Evolutionary conservation across 2,888 invertebrate species (phyloP), one percentile per base, ranked within the genome.

Genomic region (Diaperis boleti): DNA sequence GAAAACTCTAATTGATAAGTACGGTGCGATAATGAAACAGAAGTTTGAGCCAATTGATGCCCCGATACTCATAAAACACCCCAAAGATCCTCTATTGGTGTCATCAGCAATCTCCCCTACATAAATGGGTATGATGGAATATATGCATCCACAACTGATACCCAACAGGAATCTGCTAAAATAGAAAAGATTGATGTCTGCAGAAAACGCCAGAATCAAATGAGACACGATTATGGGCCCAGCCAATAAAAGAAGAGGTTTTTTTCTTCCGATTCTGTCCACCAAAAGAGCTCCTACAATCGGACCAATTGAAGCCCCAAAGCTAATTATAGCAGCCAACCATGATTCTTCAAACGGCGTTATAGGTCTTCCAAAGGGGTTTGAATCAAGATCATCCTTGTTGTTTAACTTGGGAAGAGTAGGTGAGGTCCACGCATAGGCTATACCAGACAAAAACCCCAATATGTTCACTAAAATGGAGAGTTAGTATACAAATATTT

Each of bases 21-120:
- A 62, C 17, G 74, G 72, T 2, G 74, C 76, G 2, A 76, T 47
- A 1, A 64, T 22, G 14, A 69, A 72, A 2, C 67, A 67, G 31
- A 70, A 72, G n/a, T n/a, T n/a, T n/a, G n/a, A n/a, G n/a, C n/a
- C n/a, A n/a, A n/a, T n/a, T 1, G 75, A 56, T 0, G 72, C 17
- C 4, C 76, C 76, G 0, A 62, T 6, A 1, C 68, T 69, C 44
- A 74, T 50, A 11, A 33, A 33, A 8, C 93, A 60, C 5, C 69
- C 67, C 1, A 94, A 82, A 0, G 90, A 87, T 0, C 95, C 95
- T 62, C 95, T 84, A 8, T 89, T 86, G 14, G 89, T 88, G 57
- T 89, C 88, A 84, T 92, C 89, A 3, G 94, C 87, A 18, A 94
- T 91, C 81, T 95, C 95, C 31, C 92, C 92, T 61, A 94, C 87